Base-by-base conservation (phyloP, 2,797 vertebrate species). In the Pantherophis vulpinus region DNA sequence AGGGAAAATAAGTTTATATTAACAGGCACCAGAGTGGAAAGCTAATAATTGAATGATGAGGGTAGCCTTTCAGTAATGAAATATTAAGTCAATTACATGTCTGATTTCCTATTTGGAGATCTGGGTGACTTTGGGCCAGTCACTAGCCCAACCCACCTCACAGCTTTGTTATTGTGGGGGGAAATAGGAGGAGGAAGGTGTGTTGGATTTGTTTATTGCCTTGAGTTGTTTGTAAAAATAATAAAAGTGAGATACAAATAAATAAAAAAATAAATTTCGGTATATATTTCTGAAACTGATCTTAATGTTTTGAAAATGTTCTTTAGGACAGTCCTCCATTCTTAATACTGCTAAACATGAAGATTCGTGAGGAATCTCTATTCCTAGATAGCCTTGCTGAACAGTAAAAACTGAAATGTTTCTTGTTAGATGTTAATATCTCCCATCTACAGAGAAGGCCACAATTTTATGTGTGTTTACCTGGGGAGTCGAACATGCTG, bases 81-180 rank as follows among this genome's bases (percentile, higher is more conserved):
- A 47, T 54, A 58, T 37, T 61, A 42, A 88, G 74, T 29, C 54
- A 87, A 29, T 25, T 10, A 63, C 0, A 9, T 58, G 58, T 92
- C 37, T 32, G 10, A 86, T 11, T 83, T 79, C 87, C 11, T 89
- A 92, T 27, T 56, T 95, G 74, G 87, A 93, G 94, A 93, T 94
- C 86, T 91, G 23, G 18, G 23, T n/a, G n/a, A 74, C 16, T 74
- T 74, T 74, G 70, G 16, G 70, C 32, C n/a, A 70, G 16, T 32
- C n/a, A 70, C 2, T 14, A 70, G n/a, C n/a, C 13, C n/a, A 74
- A 37, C 66, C 1, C 66, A 74, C 14, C 2, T 74, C n/a, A 9
- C 6, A 37, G n/a, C n/a, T 32, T 70, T 70, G n/a, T 18, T 32
- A 14, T 74, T 74, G 32, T 20, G 16, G 32, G n/a, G 32, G 16